Evolutionary conservation across 2,113 vertebrate species (phyloP).

Genomic region (Arenaria interpres): DNA sequence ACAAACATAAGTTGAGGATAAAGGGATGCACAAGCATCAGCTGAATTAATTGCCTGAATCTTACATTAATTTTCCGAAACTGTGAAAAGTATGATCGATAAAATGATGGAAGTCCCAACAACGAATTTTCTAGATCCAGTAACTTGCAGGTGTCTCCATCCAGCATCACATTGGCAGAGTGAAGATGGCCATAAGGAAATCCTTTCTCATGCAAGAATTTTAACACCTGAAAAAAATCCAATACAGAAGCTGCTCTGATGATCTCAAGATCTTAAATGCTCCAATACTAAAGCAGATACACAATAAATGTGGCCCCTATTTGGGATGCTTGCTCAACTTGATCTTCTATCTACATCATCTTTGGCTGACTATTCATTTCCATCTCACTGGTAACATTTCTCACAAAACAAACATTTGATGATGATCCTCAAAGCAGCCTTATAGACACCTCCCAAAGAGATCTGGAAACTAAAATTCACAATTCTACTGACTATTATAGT

Average conservation of each 20-base stretch:
- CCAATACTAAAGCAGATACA: neutral
- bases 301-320: neutral
- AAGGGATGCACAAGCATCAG: neutral
- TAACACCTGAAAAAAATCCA: conserved; percentile 77
- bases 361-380: neutral
- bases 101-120: conserved; percentile 90
- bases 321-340: neutral
- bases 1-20: neutral
- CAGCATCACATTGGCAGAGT: conserved; percentile 88
- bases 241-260: neutral
- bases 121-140: conserved; percentile 90
- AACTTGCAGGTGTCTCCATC: conserved; percentile 90
- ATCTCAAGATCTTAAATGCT: neutral
- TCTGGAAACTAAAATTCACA: neutral
- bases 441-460: neutral
- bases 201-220: conserved; percentile 92
- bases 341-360: neutral
- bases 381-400: neutral
- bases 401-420: neutral
- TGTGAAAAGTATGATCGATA: conserved; percentile 88
- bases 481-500: neutral
- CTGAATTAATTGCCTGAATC: conserved; percentile 21
- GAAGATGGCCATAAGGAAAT: conserved; percentile 91
- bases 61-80: conserved; percentile 93
- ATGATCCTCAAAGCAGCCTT: neutral